A percentile compares a stretch with the other conserved stretches of the same genome.
These are phyloP conservation scores for Scaptomyza hsui DNA, from an alignment of 1,140 invertebrate genomes.

Conservation along the genomic window DNA sequence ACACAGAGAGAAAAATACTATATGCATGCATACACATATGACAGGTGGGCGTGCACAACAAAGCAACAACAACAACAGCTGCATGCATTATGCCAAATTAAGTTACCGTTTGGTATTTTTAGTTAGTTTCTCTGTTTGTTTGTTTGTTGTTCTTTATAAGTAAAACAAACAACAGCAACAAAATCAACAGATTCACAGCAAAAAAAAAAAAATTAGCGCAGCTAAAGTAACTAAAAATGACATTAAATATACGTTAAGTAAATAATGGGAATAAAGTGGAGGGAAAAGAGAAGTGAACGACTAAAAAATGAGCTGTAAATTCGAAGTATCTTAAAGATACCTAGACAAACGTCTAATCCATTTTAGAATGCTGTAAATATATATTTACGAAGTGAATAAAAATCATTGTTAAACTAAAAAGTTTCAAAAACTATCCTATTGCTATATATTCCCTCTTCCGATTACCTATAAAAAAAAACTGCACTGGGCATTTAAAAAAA, in stretches of 20 bases:
- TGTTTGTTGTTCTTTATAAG: background rate
- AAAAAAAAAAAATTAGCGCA: conserved; percentile 17
- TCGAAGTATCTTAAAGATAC: background rate
- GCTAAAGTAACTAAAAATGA: conserved; percentile 24
- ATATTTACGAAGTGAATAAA: too few relatives aligned
- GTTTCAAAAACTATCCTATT: background rate
- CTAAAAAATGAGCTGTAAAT: background rate
- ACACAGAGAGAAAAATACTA: conserved; percentile 10
- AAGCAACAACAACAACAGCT: conserved; percentile 3
- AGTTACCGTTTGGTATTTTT: conserved; percentile 21
- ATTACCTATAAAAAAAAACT: background rate
- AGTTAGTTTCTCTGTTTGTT: background rate
- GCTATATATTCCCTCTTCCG: background rate
- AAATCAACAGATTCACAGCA: background rate
- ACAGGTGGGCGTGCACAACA: conserved; percentile 56
- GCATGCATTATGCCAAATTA: conserved; percentile 25
- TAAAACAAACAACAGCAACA: conserved; percentile 3
- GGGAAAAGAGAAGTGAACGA: too few relatives aligned
- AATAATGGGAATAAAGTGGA: background rate
- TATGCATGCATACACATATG: conserved; percentile 10
- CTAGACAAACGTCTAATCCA: too few relatives aligned
- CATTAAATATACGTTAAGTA: conserved; percentile 32
- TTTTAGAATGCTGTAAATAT: too few relatives aligned
- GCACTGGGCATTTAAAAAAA: conserved; percentile 32
- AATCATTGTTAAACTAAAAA: too few relatives aligned